These are phyloP conservation scores for Esox lucius DNA, from an alignment of 2,797 vertebrate species.

Conservation along the genomic window DNA sequence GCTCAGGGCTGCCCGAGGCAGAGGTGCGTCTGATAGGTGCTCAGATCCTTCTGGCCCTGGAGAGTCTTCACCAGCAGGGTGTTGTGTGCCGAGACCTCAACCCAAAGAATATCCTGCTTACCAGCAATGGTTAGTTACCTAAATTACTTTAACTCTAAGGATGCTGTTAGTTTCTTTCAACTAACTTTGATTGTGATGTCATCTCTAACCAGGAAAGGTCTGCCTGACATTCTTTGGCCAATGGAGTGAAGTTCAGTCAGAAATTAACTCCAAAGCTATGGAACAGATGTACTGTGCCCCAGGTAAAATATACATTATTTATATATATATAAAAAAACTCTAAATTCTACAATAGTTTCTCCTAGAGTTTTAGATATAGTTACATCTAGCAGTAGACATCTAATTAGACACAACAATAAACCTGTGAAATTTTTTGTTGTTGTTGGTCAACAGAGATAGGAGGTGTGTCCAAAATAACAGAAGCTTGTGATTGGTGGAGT, in stretches of 20 bases:
- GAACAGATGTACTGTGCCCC: constrained; percentile 94
- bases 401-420: not conserved
- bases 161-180: not conserved
- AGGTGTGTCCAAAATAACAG: constrained; percentile 83
- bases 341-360: not conserved
- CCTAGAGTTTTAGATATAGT: not conserved
- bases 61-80: constrained; percentile 93
- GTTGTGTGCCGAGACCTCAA: constrained; percentile 93
- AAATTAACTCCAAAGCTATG: constrained; percentile 78
- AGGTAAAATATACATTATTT: constrained; percentile 73
- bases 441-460: constrained; percentile 83
- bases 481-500: constrained; percentile 98
- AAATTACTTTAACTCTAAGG: not conserved
- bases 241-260: constrained; percentile 95
- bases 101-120: constrained; percentile 90
- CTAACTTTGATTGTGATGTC: constrained; percentile 6
- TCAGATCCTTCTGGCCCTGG: constrained; percentile 89
- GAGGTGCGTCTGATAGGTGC: constrained; percentile 90
- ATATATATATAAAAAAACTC: not conserved
- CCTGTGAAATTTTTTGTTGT: not conserved
- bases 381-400: constrained; percentile 57
- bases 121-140: constrained; percentile 79
- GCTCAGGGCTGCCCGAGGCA: constrained; percentile 81
- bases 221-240: constrained; percentile 95
- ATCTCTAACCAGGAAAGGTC: constrained; percentile 80